These are phyloP conservation scores for Coleophora flavipennella DNA, from an alignment of 2,888 invertebrate species.

Conservation along the genomic window DNA sequence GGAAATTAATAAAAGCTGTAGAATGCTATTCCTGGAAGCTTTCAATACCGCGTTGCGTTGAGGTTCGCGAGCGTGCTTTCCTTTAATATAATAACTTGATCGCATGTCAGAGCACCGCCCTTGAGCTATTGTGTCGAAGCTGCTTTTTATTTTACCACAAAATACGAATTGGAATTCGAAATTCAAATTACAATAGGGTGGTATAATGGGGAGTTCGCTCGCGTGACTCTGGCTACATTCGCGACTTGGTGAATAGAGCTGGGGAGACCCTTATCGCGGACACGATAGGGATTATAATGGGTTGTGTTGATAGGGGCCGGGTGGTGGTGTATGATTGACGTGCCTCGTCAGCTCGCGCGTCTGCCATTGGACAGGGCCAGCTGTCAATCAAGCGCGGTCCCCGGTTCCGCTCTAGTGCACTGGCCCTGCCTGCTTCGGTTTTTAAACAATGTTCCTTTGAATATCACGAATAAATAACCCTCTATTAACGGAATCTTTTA, in stretches of 20 bases:
- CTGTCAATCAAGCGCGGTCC: constrained; percentile 82
- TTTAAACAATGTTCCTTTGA: no score
- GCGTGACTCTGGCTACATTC: constrained; percentile 55
- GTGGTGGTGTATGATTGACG: constrained; percentile 77
- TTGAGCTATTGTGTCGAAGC: constrained; percentile 73
- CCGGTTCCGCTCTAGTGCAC: constrained; percentile 48
- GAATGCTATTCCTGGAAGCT: constrained; percentile 53
- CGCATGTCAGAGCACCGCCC: constrained; percentile 73
- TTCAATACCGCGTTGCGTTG: constrained; percentile 45
- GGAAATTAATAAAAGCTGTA: constrained; percentile 11
- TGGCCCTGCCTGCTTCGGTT: constrained; percentile 24
- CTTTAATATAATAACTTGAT: constrained; percentile 74
- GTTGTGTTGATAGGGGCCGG: constrained; percentile 31
- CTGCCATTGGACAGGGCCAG: constrained; percentile 83
- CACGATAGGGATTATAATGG: constrained; percentile 35
- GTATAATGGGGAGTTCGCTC: constrained; percentile 71
- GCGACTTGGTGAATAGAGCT: constrained; percentile 37
- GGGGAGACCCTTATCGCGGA: constrained; percentile 22
- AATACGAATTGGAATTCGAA: constrained; percentile 72
- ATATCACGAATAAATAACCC: neutral
- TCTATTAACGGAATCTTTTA: neutral
- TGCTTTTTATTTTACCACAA: constrained; percentile 71
- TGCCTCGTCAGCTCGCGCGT: constrained; percentile 83
- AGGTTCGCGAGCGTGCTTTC: constrained; percentile 59
- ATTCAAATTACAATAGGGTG: constrained; percentile 73